Conservation (phyloP, 2,888 invertebrate species). For the Epirrita christyi region DNA sequence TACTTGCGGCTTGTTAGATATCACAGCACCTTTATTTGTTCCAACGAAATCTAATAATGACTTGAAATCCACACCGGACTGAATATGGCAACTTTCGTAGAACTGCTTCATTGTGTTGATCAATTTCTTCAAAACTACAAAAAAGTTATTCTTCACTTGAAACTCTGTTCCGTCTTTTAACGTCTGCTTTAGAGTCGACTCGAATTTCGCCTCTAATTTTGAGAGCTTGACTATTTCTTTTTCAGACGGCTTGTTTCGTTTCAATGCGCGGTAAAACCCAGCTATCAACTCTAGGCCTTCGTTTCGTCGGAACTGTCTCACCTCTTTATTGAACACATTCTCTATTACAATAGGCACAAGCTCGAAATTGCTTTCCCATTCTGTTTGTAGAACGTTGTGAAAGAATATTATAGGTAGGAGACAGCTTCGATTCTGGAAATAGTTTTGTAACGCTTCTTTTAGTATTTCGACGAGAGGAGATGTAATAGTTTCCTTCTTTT, state of each 20-base stretch:
- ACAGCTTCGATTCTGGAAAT: conserved; percentile 87
- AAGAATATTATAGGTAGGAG: conserved; percentile 87
- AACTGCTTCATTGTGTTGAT: conserved; percentile 79
- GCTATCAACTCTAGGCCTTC: conserved; percentile 88
- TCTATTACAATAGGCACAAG: conserved; percentile 85
- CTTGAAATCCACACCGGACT: conserved; percentile 63
- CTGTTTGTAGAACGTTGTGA: conserved; percentile 86
- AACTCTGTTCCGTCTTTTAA: conserved; percentile 66
- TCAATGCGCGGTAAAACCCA: conserved; percentile 86
- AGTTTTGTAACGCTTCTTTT: conserved; percentile 81
- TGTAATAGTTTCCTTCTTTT: conserved; percentile 50
- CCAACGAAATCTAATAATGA: conserved; percentile 54
- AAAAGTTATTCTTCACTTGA: conserved; percentile 84
- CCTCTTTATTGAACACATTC: conserved; percentile 84
- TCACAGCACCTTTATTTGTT: conserved; percentile 57
- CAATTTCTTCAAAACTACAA: conserved; percentile 80
- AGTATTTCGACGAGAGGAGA: conserved; percentile 78
- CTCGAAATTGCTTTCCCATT: conserved; percentile 87
- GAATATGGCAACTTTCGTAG: conserved; percentile 67
- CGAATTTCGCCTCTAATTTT: conserved; percentile 77
- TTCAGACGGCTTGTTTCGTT: conserved; percentile 73
- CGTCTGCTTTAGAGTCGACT: conserved; percentile 62
- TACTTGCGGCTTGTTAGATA: conserved; percentile 48
- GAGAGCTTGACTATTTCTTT: conserved; percentile 59
- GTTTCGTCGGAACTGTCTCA: conserved; percentile 87